These are phyloP conservation scores for Oceanites oceanicus DNA, from an alignment of 2,113 vertebrate genomes.

Conservation along the genomic window DNA sequence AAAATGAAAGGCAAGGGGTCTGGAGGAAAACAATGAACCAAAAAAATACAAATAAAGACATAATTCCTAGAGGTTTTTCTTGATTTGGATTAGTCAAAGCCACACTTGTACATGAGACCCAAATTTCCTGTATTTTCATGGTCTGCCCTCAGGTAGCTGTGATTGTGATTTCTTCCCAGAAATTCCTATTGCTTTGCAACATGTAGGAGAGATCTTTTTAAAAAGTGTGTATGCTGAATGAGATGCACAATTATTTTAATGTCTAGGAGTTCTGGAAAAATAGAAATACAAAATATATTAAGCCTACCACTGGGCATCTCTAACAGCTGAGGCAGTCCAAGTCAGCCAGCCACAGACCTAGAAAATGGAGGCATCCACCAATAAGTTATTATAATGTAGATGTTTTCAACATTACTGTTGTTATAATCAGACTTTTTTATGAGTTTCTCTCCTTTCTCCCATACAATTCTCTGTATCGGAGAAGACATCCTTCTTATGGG, in stretches of 20 bases:
- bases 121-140: neutral
- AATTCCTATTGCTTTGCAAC: neutral
- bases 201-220: neutral
- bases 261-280: neutral
- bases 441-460: neutral
- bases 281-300: neutral
- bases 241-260: neutral
- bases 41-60: neutral
- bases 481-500: neutral
- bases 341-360: neutral
- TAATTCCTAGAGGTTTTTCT: neutral
- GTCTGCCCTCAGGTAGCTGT: neutral
- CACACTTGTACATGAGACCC: neutral
- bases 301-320: neutral
- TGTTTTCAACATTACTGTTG: neutral
- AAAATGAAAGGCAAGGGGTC: neutral
- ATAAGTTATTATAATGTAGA: neutral
- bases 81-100: neutral
- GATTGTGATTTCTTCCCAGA: neutral
- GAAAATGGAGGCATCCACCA: neutral
- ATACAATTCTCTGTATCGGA: neutral
- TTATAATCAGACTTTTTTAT: neutral
- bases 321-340: neutral
- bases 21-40: rapidly evolving
- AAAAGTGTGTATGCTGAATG: neutral